These are phyloP conservation scores for Nomia melanderi DNA, from an alignment of 1,140 invertebrate genomes.

Conservation along the genomic window DNA sequence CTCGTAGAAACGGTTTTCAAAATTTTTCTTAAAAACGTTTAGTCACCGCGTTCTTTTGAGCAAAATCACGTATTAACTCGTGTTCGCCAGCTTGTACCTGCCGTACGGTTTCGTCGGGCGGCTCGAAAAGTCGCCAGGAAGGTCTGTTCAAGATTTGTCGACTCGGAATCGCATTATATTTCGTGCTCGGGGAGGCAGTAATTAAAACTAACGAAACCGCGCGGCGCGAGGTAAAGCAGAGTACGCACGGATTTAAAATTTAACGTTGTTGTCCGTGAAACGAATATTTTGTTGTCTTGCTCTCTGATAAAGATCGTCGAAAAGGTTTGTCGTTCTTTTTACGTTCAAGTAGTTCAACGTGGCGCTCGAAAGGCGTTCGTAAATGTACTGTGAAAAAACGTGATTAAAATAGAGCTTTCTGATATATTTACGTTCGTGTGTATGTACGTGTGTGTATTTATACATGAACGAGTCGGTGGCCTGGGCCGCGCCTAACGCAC, in stretches of 20 bases:
- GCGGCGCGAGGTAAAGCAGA: too few relatives aligned
- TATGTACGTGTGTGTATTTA: not conserved
- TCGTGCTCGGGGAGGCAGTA: too few relatives aligned
- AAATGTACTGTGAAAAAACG: slow-evolving; percentile 30
- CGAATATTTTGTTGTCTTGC: not conserved
- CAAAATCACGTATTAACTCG: not conserved
- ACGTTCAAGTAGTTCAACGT: slow-evolving; percentile 28
- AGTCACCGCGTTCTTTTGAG: slow-evolving; percentile 30
- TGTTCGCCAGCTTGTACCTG: too few relatives aligned
- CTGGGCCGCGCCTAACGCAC: slow-evolving; percentile 43
- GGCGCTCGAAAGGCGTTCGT: slow-evolving; percentile 38
- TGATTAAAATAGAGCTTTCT: slow-evolving; percentile 40
- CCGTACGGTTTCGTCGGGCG: too few relatives aligned
- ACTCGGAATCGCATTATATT: too few relatives aligned
- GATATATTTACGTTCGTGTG: not conserved
- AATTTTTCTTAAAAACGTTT: slow-evolving; percentile 39
- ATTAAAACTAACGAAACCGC: too few relatives aligned
- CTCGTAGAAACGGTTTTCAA: slow-evolving; percentile 28
- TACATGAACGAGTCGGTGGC: not conserved
- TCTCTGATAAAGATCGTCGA: not conserved
- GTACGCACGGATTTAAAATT: not conserved
- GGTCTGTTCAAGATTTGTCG: too few relatives aligned
- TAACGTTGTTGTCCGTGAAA: not conserved
- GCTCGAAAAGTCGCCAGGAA: too few relatives aligned
- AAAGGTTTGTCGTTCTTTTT: not conserved